Evolutionary conservation across 2,113 vertebrate genomes (phyloP), one percentile per base, ranked within the genome.

Genomic region (Hemichromis elongatus): DNA sequence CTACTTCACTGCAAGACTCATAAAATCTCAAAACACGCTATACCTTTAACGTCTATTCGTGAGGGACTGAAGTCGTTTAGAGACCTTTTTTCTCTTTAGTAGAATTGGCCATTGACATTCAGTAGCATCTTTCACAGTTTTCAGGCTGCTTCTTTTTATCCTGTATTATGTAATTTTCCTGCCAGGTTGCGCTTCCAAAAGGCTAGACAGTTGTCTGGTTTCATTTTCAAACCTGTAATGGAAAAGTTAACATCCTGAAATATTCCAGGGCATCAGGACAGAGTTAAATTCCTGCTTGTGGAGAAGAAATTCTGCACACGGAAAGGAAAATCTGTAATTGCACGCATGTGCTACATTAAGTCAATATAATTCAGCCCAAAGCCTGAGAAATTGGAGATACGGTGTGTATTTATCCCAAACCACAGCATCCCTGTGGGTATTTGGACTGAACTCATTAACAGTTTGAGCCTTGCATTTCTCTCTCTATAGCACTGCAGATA

Each of bases 241-340:
- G 19, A 68, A 40, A 80, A 14, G 11, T 63, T 52, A 8, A 16
- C 28, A 4, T 54, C 26, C 45, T 3, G 1, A 59, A 18, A 50
- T 54, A 86, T 77, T 80, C 40, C 14, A 66, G 78, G 68, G 37
- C 47, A 56, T 16, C 26, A 57, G 21, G 55, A 42, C 40, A 7
- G 12, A 37, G 52, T 47, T 14, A 82, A 89, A 70, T 78, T 86
- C 56, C 77, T 87, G 13, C 57, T 53, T 84, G 81, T 77, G 85
- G 87, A 59, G 42, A 79, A 66, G 54, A 83, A 81, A 78, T 78
- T 63, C 66, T 55, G 61, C 35, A 45, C 56, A 73, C 2, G 9
- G 53, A n/a, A 81, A 53, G 30, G 18, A 83, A 86, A 79, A 81
- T 86, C 45, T 66, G 50, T 28, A 54, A 61, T 42, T 77, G 26